Evolutionary conservation across 1,140 invertebrate species (phyloP).

Genomic region (Trichonephila inaurata): DNA sequence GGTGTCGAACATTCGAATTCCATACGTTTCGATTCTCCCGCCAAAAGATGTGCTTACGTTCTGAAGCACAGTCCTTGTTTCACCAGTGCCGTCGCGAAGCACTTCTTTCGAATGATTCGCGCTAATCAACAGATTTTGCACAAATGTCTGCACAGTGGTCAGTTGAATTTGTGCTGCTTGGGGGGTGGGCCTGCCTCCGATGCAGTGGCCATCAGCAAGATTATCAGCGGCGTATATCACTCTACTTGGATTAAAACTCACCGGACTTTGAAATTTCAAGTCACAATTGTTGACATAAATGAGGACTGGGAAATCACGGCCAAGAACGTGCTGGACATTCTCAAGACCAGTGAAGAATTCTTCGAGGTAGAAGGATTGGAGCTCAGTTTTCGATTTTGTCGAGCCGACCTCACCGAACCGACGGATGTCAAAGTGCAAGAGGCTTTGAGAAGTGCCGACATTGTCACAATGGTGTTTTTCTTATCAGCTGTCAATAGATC

Average conservation of each 20-base stretch:
- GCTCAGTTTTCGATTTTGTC: neutral
- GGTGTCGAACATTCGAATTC: neutral
- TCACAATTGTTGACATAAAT: constrained; percentile 50
- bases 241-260: neutral
- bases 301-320: constrained; percentile 37
- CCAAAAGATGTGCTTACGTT: constrained; percentile 50
- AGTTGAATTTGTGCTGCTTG: constrained; percentile 44
- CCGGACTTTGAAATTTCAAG: neutral
- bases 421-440: neutral
- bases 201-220: constrained; percentile 22
- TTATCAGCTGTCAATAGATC: constrained; percentile 56
- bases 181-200: constrained; percentile 54
- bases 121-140: neutral
- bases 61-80: constrained; percentile 56
- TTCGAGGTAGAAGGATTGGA: neutral
- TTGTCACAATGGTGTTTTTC: constrained; percentile 62
- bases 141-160: neutral
- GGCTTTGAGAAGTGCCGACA: constrained; percentile 17
- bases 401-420: constrained; percentile 24
- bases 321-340: constrained; percentile 24
- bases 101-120: neutral
- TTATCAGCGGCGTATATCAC: neutral
- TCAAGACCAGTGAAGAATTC: neutral
- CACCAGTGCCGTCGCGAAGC: constrained; percentile 44
- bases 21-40: constrained; percentile 23